phyloP scores from a whole-genome alignment of 2,797 vertebrate species.

The Mionectes olivaceus region DNA sequence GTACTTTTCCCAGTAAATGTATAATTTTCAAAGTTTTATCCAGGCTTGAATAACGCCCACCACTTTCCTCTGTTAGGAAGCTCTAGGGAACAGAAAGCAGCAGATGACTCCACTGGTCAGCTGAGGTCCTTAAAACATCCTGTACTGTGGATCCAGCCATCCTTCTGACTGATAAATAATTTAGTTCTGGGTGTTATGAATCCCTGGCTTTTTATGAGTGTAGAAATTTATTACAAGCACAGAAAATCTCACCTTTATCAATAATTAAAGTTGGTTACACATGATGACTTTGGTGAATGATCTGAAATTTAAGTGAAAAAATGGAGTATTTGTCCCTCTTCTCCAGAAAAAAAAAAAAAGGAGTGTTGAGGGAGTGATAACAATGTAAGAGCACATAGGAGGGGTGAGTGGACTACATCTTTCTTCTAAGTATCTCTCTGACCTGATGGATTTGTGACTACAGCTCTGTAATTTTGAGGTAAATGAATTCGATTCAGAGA shows the following conservation, averaged over 20 bases:
- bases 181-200: constrained; percentile 10
- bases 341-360: neutral
- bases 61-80: neutral
- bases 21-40: neutral
- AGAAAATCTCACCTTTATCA: constrained; percentile 58
- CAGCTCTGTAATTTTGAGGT: constrained; percentile 24
- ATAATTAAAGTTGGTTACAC: constrained; percentile 58
- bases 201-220: constrained; percentile 20
- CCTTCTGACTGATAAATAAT: constrained; percentile 40
- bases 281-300: constrained; percentile 8
- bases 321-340: neutral
- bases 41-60: neutral
- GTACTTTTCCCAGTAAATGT: neutral
- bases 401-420: neutral
- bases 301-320: constrained; percentile 45
- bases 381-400: neutral
- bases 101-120: neutral
- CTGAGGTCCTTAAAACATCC: neutral
- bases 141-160: neutral
- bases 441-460: constrained; percentile 25
- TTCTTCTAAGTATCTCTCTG: neutral
- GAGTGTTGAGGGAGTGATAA: neutral
- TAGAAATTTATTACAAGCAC: constrained; percentile 43
- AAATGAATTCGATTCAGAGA: constrained; percentile 18
- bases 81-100: neutral